phyloP scores from a whole-genome alignment of 2,797 vertebrate genomes.

The Enteromius thamalakanensis region DNA sequence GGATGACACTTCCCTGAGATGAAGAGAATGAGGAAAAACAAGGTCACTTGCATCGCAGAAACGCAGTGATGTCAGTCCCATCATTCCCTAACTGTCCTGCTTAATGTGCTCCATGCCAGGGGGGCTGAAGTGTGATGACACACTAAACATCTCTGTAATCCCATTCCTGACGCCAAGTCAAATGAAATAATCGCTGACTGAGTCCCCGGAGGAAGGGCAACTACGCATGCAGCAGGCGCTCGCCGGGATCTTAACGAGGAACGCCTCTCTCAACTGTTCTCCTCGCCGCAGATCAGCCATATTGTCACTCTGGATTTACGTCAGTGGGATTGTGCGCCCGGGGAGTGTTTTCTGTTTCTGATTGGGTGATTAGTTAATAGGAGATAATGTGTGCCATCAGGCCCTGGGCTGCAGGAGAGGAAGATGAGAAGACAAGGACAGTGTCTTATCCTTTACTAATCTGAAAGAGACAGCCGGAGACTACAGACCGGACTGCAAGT shows the following conservation, averaged over 20 bases:
- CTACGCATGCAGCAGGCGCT: conserved; percentile 8
- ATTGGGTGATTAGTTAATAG: conserved; percentile 64
- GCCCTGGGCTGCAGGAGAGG: conserved; percentile 49
- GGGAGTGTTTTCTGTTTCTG: conserved; percentile 51
- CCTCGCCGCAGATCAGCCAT: conserved; percentile 38
- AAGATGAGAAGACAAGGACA: conserved; percentile 46
- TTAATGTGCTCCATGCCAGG: conserved; percentile 33
- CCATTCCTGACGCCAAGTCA: conserved; percentile 57
- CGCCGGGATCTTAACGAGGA: conserved; percentile 40
- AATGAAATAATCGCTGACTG: conserved; percentile 53
- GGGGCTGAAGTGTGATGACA: conserved; percentile 47
- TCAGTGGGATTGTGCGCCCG: conserved; percentile 46
- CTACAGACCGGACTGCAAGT: conserved; percentile 21
- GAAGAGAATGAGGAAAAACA: conserved; percentile 6
- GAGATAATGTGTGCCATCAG: conserved; percentile 64
- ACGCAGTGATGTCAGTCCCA: conserved; percentile 1
- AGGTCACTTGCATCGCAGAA: conserved; percentile 21
- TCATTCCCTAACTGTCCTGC: conserved; percentile 33
- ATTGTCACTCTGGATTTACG: conserved; percentile 56
- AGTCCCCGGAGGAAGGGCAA: conserved; percentile 51
- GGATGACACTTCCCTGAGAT: background rate
- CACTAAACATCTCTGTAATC: conserved; percentile 53
- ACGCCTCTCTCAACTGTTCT: conserved; percentile 13
- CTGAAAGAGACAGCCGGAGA: conserved; percentile 27
- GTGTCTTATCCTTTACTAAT: conserved; percentile 43